Evolutionary conservation across 1,140 invertebrate species (phyloP).

Genomic region (Yoshiicerus persimilis): DNA sequence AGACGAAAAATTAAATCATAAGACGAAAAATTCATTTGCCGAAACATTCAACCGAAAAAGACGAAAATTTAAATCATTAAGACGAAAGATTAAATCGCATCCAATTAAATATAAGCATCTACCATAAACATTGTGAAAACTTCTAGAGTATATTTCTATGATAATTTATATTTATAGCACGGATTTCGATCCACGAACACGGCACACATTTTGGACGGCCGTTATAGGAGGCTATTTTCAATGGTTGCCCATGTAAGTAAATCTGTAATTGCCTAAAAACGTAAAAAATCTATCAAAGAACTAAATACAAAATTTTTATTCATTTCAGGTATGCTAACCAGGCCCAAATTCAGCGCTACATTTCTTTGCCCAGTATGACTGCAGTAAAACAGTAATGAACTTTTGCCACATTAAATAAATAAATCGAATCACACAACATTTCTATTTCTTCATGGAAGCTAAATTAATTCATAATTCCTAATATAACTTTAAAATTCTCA

Average conservation of each 20-base stretch:
- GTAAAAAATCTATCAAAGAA: too few species aligned
- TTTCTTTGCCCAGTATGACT: constrained; percentile 37
- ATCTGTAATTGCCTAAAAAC: too few species aligned
- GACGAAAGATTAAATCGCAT: too few species aligned
- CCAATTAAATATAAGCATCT: too few species aligned
- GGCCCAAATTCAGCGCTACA: constrained; percentile 41
- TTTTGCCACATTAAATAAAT: not conserved
- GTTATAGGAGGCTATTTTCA: constrained; percentile 40
- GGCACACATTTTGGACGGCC: constrained; percentile 40
- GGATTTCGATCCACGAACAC: constrained; percentile 38
- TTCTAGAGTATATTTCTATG: not conserved
- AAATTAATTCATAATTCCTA: too few species aligned
- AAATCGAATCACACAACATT: constrained; percentile 40
- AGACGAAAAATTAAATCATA: too few species aligned
- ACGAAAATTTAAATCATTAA: too few species aligned
- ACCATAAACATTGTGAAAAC: too few species aligned
- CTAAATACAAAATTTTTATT: not conserved
- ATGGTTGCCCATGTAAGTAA: constrained; percentile 34
- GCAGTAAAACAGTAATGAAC: constrained; percentile 28
- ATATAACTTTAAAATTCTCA: constrained; percentile 50
- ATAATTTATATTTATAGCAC: not conserved
- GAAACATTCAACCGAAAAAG: too few species aligned
- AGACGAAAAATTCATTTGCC: too few species aligned
- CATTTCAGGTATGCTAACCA: constrained; percentile 53
- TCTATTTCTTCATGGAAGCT: too few species aligned